phyloP scores from a whole-genome alignment of 2,888 invertebrate genomes.

The Oxystoma pomonae region DNA sequence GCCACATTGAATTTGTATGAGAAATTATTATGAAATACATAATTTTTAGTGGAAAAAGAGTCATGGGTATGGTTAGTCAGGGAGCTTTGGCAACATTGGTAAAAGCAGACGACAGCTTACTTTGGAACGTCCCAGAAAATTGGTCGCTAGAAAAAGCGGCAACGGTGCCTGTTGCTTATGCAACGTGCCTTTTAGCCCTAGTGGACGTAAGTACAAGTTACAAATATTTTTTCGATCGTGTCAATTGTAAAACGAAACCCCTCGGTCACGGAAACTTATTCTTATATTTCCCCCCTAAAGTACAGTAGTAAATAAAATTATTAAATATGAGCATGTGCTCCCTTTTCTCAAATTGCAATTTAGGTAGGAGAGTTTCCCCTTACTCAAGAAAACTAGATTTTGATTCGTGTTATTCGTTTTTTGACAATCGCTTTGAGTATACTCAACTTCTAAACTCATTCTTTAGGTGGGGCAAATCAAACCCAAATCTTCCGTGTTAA shows the following conservation, averaged over 20 bases:
- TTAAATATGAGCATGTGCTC: too few species aligned
- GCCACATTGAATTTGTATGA: too few species aligned
- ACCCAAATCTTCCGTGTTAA: constrained; percentile 41
- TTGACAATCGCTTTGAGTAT: too few species aligned
- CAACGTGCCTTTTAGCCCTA: constrained; percentile 50
- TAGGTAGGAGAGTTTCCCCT: too few species aligned
- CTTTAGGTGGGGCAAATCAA: constrained; percentile 31
- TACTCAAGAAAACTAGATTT: too few species aligned
- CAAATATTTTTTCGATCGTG: too few species aligned
- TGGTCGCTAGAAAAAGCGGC: constrained; percentile 74
- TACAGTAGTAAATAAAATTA: too few species aligned
- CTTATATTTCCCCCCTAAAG: too few species aligned
- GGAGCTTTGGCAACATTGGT: constrained; percentile 60
- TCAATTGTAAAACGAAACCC: too few species aligned
- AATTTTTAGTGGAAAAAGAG: constrained; percentile 52
- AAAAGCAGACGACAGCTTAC: constrained; percentile 51
- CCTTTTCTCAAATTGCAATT: too few species aligned
- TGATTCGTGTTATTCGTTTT: too few species aligned
- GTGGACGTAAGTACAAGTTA: constrained; percentile 44
- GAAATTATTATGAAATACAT: background rate
- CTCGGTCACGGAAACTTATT: too few species aligned
- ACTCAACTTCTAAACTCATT: background rate
- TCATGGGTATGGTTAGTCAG: constrained; percentile 61
- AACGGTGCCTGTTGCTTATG: constrained; percentile 71
- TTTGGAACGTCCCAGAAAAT: constrained; percentile 64